phyloP scores from a whole-genome alignment of 1,140 invertebrate genomes.

The Drosophila erecta region DNA sequence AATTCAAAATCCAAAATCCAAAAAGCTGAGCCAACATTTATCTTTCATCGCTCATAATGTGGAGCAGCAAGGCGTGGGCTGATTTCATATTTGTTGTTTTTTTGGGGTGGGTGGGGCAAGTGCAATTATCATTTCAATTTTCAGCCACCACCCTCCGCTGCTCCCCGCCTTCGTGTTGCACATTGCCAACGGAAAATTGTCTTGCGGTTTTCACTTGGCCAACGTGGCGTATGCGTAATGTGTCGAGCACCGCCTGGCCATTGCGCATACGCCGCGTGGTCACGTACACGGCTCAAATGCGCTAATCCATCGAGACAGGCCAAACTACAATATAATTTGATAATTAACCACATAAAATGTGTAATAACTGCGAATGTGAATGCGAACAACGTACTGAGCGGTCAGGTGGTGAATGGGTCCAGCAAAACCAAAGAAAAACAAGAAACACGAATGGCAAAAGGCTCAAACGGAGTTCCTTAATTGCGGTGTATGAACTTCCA shows the following conservation, averaged over 20 bases:
- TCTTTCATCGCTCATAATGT: slow-evolving; percentile 67
- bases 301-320: slow-evolving; percentile 64
- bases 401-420: slow-evolving; percentile 27
- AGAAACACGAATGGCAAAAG: slow-evolving; percentile 6
- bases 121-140: slow-evolving; percentile 59
- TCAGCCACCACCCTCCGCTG: not conserved
- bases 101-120: slow-evolving; percentile 28
- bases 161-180: not conserved
- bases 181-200: slow-evolving; percentile 20
- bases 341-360: slow-evolving; percentile 67
- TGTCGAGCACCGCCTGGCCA: slow-evolving; percentile 11
- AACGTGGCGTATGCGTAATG: slow-evolving; percentile 71
- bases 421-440: not conserved
- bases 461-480: not conserved
- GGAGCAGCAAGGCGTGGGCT: slow-evolving; percentile 38
- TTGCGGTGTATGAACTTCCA: not conserved
- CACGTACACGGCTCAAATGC: slow-evolving; percentile 33
- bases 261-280: slow-evolving; percentile 69
- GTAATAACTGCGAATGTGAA: slow-evolving; percentile 51
- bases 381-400: slow-evolving; percentile 2
- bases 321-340: slow-evolving; percentile 63
- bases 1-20: slow-evolving; percentile 25
- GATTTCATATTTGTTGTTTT: not conserved
- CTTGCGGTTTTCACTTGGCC: slow-evolving; percentile 30
- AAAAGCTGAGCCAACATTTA: slow-evolving; percentile 50